Evolutionary conservation across 2,888 invertebrate genomes (phyloP).

Genomic region (Iselma pallidipennis): DNA sequence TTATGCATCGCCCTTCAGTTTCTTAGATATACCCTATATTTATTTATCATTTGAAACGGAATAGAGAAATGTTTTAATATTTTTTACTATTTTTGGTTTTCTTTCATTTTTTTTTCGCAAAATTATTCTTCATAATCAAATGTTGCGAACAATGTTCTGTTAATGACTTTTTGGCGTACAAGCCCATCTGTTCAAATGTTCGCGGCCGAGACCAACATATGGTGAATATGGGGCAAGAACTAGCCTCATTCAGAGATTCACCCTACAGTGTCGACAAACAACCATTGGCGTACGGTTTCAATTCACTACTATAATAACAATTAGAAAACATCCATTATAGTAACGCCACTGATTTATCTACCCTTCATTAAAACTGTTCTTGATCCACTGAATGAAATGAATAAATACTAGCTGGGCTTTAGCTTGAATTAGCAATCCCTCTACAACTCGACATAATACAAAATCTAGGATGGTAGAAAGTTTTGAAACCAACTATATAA

Average conservation of each 20-base stretch:
- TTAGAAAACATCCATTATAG: not conserved
- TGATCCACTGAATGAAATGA: slow-evolving; percentile 52
- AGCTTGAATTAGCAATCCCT: slow-evolving; percentile 54
- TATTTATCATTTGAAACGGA: not conserved
- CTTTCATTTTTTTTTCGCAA: not conserved
- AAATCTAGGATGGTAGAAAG: slow-evolving; percentile 43
- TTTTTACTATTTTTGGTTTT: too few relatives aligned
- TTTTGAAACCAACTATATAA: slow-evolving; percentile 34
- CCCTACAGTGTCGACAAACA: slow-evolving; percentile 3
- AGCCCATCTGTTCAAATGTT: slow-evolving; percentile 57
- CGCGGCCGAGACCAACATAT: slow-evolving; percentile 56
- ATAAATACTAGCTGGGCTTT: slow-evolving; percentile 51
- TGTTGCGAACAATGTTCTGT: slow-evolving; percentile 51
- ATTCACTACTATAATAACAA: slow-evolving; percentile 1
- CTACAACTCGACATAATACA: slow-evolving; percentile 41
- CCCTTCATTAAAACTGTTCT: slow-evolving; percentile 51
- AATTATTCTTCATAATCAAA: not conserved
- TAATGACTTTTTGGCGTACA: slow-evolving; percentile 58
- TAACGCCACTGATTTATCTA: slow-evolving; percentile 35
- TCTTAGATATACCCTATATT: not conserved
- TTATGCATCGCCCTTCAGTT: not conserved
- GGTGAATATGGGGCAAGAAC: slow-evolving; percentile 45
- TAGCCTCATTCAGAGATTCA: slow-evolving; percentile 21
- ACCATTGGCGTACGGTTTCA: slow-evolving; percentile 9
- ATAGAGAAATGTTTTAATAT: too few relatives aligned